These are phyloP conservation scores for Augochlora pura DNA, from an alignment of 1,140 invertebrate genomes.

Conservation along the genomic window DNA sequence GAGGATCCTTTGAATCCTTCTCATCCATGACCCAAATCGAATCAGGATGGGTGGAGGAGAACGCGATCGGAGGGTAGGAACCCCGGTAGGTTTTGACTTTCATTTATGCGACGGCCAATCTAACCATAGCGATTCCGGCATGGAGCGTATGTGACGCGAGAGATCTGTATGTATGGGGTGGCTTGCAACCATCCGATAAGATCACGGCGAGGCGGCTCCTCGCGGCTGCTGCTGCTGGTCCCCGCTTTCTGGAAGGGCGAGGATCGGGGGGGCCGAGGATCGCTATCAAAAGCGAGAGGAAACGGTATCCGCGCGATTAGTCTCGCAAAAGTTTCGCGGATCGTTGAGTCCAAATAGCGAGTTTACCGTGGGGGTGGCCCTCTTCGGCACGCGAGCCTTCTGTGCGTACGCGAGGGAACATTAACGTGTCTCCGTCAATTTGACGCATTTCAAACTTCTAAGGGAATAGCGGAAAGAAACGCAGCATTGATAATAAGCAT, in stretches of 20 bases:
- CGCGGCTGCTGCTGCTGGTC: not conserved
- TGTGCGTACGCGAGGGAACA: not conserved
- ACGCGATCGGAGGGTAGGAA: not conserved
- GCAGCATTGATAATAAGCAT: no score
- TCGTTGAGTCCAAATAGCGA: constrained; percentile 49
- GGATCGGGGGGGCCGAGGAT: constrained; percentile 9
- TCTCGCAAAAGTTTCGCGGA: constrained; percentile 47
- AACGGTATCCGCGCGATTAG: constrained; percentile 57
- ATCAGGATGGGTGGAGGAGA: not conserved
- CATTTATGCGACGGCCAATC: constrained; percentile 5
- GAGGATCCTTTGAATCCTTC: not conserved
- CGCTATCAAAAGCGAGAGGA: constrained; percentile 35
- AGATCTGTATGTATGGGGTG: constrained; percentile 28
- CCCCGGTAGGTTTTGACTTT: constrained; percentile 9
- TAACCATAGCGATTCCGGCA: not conserved
- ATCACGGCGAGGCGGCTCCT: constrained; percentile 17
- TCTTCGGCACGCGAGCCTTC: not conserved
- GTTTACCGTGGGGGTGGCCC: constrained; percentile 5
- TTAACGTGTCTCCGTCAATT: no score
- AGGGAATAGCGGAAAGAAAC: no score
- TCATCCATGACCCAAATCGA: not conserved
- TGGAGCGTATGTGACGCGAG: constrained; percentile 12
- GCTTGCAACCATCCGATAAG: constrained; percentile 9
- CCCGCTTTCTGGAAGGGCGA: not conserved
- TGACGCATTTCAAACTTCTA: no score